These are phyloP conservation scores for Apamea crenata DNA, from an alignment of 2,888 invertebrate genomes.

Conservation along the genomic window DNA sequence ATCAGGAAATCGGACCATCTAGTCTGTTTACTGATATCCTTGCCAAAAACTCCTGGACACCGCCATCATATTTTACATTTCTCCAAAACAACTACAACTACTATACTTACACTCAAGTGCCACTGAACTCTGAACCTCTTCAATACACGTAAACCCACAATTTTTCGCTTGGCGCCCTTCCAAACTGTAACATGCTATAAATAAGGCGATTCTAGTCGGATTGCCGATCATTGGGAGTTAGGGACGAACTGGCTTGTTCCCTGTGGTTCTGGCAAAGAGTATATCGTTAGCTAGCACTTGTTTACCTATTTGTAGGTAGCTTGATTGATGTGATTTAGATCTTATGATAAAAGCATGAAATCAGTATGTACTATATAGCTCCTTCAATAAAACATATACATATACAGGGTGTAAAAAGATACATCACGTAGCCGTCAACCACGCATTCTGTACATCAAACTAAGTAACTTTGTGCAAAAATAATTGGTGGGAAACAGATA, in stretches of 20 bases:
- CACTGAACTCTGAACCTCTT: slow-evolving; percentile 41
- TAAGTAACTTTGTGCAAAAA: too few species aligned
- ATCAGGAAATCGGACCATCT: not conserved
- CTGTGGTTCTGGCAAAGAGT: slow-evolving; percentile 31
- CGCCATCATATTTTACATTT: slow-evolving; percentile 27
- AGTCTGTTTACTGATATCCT: slow-evolving; percentile 22
- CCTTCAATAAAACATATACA: too few species aligned
- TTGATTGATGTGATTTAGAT: not conserved
- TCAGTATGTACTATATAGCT: too few species aligned
- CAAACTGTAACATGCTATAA: slow-evolving; percentile 36
- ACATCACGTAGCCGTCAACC: too few species aligned
- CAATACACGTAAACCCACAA: slow-evolving; percentile 28
- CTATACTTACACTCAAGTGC: slow-evolving; percentile 16
- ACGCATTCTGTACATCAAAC: too few species aligned
- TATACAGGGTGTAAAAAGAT: too few species aligned
- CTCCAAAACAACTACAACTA: slow-evolving; percentile 20
- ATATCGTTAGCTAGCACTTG: not conserved
- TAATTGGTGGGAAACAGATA: too few species aligned
- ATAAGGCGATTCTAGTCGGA: slow-evolving; percentile 21
- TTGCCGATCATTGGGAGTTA: slow-evolving; percentile 42
- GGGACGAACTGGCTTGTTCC: not conserved
- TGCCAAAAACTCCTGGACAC: slow-evolving; percentile 30
- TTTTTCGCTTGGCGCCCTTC: slow-evolving; percentile 48
- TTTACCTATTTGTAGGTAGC: not conserved
- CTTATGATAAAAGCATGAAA: too few species aligned